Conservation (phyloP, 23 tunicate species). For the Corella eumyota region DNA sequence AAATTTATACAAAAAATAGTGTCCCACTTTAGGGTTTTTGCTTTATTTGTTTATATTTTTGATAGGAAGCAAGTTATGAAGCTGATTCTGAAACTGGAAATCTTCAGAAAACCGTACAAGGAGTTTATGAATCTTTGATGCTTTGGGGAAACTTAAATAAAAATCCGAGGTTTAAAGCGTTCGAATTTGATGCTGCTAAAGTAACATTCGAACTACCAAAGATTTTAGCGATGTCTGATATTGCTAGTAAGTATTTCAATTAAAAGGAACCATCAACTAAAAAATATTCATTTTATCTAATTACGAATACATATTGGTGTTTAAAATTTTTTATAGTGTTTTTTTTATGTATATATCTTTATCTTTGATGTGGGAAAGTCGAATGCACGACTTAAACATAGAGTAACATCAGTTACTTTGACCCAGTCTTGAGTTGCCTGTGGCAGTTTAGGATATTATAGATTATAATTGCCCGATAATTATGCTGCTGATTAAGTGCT, state of each 20-base stretch:
- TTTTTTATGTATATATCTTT: neutral
- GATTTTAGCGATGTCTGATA: slow-evolving; percentile 57
- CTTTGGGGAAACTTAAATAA: slow-evolving; percentile 86
- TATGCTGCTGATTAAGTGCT: no score
- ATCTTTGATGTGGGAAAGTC: no score
- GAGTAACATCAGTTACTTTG: no score
- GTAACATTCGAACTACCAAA: slow-evolving; percentile 66
- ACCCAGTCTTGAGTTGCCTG: no score
- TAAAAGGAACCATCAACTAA: neutral
- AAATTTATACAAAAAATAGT: no score
- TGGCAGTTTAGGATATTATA: no score
- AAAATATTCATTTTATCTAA: neutral
- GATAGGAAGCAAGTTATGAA: slow-evolving; percentile 62
- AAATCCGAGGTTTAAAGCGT: slow-evolving; percentile 80
- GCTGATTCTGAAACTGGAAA: slow-evolving; percentile 93
- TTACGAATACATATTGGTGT: no score
- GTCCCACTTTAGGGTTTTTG: no score
- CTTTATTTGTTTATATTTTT: no score
- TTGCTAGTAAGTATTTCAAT: slow-evolving; percentile 37
- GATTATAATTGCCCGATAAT: no score
- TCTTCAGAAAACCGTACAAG: slow-evolving; percentile 66
- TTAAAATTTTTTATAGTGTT: neutral
- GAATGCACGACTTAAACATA: no score
- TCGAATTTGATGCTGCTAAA: slow-evolving; percentile 62
- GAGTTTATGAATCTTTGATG: slow-evolving; percentile 55